These are phyloP conservation scores for Pheosia tremula DNA, from an alignment of 2,888 invertebrate species.

Conservation along the genomic window DNA sequence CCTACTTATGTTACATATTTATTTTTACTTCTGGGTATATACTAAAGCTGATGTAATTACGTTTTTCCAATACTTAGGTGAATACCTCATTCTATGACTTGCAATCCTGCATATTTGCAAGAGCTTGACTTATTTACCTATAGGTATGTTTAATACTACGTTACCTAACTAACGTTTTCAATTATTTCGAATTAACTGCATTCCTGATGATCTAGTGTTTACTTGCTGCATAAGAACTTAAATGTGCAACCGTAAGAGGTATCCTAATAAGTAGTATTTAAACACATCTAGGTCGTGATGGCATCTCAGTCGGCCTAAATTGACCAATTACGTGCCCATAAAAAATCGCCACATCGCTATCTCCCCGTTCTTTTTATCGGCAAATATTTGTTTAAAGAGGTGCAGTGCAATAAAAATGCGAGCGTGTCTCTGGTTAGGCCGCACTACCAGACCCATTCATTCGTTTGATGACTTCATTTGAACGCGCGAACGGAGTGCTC, in stretches of 20 bases:
- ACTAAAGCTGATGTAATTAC: too few species aligned
- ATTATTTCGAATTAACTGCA: too few species aligned
- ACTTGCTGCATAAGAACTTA: not conserved
- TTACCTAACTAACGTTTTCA: too few species aligned
- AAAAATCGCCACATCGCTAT: conserved; percentile 39
- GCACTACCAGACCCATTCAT: conserved; percentile 77
- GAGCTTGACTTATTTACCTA: too few species aligned
- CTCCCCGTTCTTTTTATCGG: conserved; percentile 57
- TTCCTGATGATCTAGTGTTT: too few species aligned
- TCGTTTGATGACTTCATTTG: conserved; percentile 84
- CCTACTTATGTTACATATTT: too few species aligned
- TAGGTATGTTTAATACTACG: too few species aligned
- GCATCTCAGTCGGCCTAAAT: conserved; percentile 11
- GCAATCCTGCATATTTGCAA: too few species aligned
- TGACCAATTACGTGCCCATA: conserved; percentile 22
- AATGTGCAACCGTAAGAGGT: not conserved
- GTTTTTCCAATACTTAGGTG: too few species aligned
- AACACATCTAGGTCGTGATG: conserved; percentile 5
- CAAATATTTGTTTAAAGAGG: conserved; percentile 79
- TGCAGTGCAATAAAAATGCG: conserved; percentile 79
- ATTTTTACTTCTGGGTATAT: too few species aligned
- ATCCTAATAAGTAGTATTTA: not conserved
- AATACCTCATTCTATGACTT: too few species aligned
- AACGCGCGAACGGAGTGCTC: conserved; percentile 78
- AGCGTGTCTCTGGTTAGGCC: conserved; percentile 73